A percentile compares a stretch with the other conserved stretches of the same genome.
Evolutionary conservation across 2,888 invertebrate species (phyloP).

Genomic region (Melolontha melolontha): DNA sequence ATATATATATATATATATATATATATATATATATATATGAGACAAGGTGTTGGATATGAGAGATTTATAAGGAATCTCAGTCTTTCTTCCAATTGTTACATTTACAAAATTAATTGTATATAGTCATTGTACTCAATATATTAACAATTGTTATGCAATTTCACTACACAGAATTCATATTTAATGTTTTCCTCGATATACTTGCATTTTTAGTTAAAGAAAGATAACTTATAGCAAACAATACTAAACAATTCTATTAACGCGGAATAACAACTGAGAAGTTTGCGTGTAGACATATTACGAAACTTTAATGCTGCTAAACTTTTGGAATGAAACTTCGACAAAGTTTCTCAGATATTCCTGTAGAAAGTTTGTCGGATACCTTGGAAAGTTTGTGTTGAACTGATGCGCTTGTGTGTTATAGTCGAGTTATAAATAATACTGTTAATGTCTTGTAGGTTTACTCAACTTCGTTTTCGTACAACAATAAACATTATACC

Average conservation of each 20-base stretch:
- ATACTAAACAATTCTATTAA: constrained; percentile 40
- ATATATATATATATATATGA: no score
- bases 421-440: constrained; percentile 42
- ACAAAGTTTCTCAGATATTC: constrained; percentile 38
- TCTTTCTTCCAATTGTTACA: no score
- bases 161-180: no score
- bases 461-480: constrained; percentile 28
- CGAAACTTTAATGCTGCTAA: constrained; percentile 41
- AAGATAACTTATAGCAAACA: constrained; percentile 27
- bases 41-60: no score
- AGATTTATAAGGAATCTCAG: no score
- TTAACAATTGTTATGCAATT: no score
- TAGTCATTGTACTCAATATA: no score
- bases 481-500: constrained; percentile 20
- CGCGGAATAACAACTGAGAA: constrained; percentile 34
- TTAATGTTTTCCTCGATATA: no score
- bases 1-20: no score
- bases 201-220: not conserved
- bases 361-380: constrained; percentile 34
- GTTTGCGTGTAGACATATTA: constrained; percentile 42
- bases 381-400: constrained; percentile 41
- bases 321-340: constrained; percentile 30
- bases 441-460: constrained; percentile 33
- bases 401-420: constrained; percentile 39
- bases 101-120: no score